Evolutionary conservation across 2,888 invertebrate genomes (phyloP).

Genomic region (Spialia ferax): DNA sequence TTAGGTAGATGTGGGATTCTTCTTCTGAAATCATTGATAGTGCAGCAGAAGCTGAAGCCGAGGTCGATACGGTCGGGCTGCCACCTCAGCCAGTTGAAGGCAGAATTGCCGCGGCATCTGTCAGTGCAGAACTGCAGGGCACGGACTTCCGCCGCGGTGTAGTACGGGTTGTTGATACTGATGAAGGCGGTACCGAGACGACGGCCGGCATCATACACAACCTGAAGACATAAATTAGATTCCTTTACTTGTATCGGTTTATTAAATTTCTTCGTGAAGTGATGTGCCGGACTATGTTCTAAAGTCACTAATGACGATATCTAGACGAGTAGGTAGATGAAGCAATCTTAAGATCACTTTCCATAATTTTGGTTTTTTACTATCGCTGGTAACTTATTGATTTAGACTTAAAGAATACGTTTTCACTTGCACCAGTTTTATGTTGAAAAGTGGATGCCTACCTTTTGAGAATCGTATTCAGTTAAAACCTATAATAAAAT

Average conservation of each 20-base stretch:
- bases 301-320: too few species aligned
- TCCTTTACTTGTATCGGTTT: background rate
- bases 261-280: too few species aligned
- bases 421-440: too few species aligned
- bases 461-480: too few species aligned
- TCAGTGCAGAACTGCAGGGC: conserved; percentile 83
- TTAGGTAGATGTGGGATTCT: conserved; percentile 83
- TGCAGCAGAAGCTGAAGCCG: conserved; percentile 89
- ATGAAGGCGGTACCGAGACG: conserved; percentile 84
- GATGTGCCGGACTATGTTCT: too few species aligned
- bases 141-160: conserved; percentile 67
- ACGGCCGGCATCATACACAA: conserved; percentile 81
- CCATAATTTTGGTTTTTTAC: too few species aligned
- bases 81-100: conserved; percentile 88
- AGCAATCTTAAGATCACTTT: too few species aligned
- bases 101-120: conserved; percentile 81
- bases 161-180: conserved; percentile 68
- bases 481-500: too few species aligned
- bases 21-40: conserved; percentile 84
- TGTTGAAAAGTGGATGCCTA: too few species aligned
- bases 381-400: too few species aligned
- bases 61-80: conserved; percentile 74
- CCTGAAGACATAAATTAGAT: conserved; percentile 58
- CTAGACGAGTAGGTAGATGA: too few species aligned
- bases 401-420: too few species aligned